A percentile compares a stretch with the other conserved stretches of the same genome.
Conservation (phyloP, 2,113 vertebrate species). For the Emydocephalus ijimae region DNA sequence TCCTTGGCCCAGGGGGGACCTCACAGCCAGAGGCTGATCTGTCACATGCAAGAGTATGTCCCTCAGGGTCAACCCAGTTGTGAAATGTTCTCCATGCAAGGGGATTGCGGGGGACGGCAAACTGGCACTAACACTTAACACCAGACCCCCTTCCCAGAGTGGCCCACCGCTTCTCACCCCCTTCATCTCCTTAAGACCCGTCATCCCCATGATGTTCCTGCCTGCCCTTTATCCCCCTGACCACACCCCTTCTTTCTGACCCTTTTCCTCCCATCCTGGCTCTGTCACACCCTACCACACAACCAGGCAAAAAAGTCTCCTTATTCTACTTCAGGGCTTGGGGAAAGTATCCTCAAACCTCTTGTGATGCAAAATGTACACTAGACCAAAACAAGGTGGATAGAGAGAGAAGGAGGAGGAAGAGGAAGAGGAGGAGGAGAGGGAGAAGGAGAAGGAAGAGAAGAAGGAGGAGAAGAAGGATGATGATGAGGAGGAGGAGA, state of each 20-base stretch:
- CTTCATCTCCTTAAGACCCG: neutral
- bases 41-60: neutral
- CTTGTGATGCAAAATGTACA: too few species aligned
- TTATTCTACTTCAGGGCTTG: too few species aligned
- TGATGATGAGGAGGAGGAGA: rapidly evolving
- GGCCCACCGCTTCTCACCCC: neutral
- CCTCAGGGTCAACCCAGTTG: neutral
- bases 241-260: neutral
- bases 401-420: too few species aligned
- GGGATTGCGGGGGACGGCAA: too few species aligned
- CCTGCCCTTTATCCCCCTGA: neutral
- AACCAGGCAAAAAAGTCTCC: too few species aligned
- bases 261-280: neutral
- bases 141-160: neutral
- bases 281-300: too few species aligned
- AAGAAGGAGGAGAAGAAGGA: too few species aligned
- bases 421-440: too few species aligned
- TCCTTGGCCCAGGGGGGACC: neutral
- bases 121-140: neutral
- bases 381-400: too few species aligned
- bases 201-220: neutral
- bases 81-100: neutral
- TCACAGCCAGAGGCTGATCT: neutral
- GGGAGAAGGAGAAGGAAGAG: too few species aligned
- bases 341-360: too few species aligned